Conservation (phyloP, 2,797 vertebrate genomes). For the Brotula barbata region DNA sequence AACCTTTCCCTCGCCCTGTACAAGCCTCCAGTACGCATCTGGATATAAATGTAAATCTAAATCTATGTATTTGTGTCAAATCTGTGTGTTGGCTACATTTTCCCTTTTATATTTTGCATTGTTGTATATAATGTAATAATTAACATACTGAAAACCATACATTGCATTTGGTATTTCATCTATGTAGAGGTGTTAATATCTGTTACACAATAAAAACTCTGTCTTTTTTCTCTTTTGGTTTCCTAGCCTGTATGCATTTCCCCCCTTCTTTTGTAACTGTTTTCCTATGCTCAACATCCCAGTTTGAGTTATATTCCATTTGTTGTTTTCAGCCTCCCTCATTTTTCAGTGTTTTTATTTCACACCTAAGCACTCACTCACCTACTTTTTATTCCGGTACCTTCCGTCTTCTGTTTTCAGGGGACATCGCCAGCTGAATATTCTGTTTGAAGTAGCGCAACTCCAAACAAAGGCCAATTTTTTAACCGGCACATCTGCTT, state of each 20-base stretch:
- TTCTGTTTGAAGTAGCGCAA: slow-evolving; percentile 69
- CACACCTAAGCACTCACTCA: slow-evolving; percentile 59
- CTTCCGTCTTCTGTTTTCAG: slow-evolving; percentile 29
- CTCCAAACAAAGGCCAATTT: slow-evolving; percentile 73
- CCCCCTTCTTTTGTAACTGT: slow-evolving; percentile 30
- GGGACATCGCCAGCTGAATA: slow-evolving; percentile 57
- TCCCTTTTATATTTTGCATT: no score
- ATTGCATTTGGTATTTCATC: no score
- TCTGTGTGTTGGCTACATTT: no score
- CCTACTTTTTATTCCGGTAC: slow-evolving; percentile 57
- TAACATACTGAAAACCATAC: no score
- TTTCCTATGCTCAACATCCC: slow-evolving; percentile 31
- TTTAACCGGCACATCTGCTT: slow-evolving; percentile 71
- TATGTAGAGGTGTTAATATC: no score
- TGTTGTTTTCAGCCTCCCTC: slow-evolving; percentile 41
- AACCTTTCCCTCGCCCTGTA: no score
- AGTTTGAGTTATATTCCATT: slow-evolving; percentile 53
- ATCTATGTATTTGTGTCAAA: no score
- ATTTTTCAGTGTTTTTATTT: slow-evolving; percentile 45
- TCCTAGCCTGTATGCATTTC: background rate
- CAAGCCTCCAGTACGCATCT: no score
- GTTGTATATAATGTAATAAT: no score
- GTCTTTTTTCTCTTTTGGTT: slow-evolving; percentile 19
- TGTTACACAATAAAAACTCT: no score
- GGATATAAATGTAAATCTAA: no score